phyloP scores from a whole-genome alignment of 2,888 invertebrate species.

The Eledona agricola region DNA sequence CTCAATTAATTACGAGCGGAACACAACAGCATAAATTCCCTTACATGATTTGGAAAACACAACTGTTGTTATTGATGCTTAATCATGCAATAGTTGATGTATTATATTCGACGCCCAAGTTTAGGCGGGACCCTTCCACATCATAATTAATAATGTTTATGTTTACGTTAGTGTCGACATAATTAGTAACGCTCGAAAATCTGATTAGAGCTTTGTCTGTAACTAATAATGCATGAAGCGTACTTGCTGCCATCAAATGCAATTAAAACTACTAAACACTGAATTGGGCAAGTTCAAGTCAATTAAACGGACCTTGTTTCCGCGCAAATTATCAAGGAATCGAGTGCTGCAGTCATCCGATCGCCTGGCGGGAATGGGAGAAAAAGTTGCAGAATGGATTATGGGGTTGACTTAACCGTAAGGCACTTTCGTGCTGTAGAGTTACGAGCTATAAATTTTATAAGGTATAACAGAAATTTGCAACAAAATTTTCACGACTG shows the following conservation, averaged over 20 bases:
- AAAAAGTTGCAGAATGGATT: too few relatives aligned
- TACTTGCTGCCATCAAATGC: conserved; percentile 2
- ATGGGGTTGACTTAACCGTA: too few relatives aligned
- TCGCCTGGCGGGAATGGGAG: too few relatives aligned
- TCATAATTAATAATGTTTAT: conserved; percentile 26
- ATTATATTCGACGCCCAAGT: conserved; percentile 1
- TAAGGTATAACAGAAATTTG: too few relatives aligned
- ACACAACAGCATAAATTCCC: too few relatives aligned
- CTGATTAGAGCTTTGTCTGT: conserved; percentile 20
- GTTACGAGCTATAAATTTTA: too few relatives aligned
- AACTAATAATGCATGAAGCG: conserved; percentile 22
- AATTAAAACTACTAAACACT: conserved; percentile 3
- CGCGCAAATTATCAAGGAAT: too few relatives aligned
- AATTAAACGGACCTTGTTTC: too few relatives aligned
- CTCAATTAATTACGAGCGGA: conserved; percentile 21
- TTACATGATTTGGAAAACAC: conserved; percentile 3
- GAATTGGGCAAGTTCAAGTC: background rate
- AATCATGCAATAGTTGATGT: background rate
- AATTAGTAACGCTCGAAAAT: conserved; percentile 24
- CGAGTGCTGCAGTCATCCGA: too few relatives aligned
- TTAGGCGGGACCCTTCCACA: conserved; percentile 1
- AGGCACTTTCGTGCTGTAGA: too few relatives aligned
- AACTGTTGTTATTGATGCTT: conserved; percentile 10
- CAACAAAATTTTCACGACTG: too few relatives aligned
- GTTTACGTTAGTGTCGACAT: conserved; percentile 25